Conservation (phyloP, 2,888 invertebrate species). For the Sthenelais limicola region DNA sequence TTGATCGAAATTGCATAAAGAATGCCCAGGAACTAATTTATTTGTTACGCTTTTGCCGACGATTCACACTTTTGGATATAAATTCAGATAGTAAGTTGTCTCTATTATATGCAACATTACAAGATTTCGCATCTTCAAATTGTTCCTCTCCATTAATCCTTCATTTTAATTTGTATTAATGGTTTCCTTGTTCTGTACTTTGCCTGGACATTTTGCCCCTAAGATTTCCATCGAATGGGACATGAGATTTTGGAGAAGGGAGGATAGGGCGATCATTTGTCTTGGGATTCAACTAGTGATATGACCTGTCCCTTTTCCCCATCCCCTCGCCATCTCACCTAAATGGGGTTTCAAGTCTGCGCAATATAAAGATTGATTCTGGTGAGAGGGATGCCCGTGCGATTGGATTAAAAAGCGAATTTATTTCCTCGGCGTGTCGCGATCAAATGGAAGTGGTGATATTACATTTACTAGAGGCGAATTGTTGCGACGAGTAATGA, state of each 20-base stretch:
- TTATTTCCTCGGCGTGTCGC: constrained; percentile 22
- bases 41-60: no score
- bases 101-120: no score
- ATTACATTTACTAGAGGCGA: constrained; percentile 35
- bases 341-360: constrained; percentile 37
- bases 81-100: no score
- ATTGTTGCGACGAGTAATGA: constrained; percentile 33
- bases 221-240: background rate
- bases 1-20: no score
- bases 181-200: no score
- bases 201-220: no score
- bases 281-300: constrained; percentile 38
- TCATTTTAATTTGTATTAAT: no score
- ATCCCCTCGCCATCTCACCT: background rate
- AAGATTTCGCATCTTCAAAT: no score
- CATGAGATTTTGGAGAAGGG: background rate
- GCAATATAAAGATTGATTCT: constrained; percentile 22
- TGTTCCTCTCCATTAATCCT: no score
- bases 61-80: no score
- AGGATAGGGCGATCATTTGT: constrained; percentile 13
- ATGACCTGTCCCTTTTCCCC: constrained; percentile 35
- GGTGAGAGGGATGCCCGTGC: background rate
- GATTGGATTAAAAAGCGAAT: constrained; percentile 36
- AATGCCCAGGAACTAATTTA: no score
- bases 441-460: constrained; percentile 36